Percentiles rank a stretch among this genome's conserved stretches.
Evolutionary conservation across 2,113 vertebrate genomes (phyloP).

Genomic region (Solea senegalensis): DNA sequence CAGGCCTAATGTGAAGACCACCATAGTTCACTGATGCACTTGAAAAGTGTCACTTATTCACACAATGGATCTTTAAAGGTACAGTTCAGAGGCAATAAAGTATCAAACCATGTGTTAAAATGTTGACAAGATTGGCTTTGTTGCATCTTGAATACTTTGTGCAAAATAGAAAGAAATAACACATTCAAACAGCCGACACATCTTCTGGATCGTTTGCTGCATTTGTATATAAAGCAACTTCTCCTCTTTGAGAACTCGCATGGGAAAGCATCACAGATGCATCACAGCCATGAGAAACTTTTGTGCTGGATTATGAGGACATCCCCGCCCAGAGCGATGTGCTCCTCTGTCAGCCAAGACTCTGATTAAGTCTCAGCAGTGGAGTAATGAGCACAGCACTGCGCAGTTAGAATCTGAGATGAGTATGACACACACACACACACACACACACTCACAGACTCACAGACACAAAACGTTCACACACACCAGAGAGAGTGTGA

Average conservation of each 20-base stretch:
- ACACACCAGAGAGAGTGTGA: constrained; percentile 28
- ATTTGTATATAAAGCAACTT: not conserved
- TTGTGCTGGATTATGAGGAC: constrained; percentile 40
- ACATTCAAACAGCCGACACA: not conserved
- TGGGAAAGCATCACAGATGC: constrained; percentile 24
- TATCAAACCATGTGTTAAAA: no score
- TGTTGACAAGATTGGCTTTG: no score
- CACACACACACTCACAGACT: constrained; percentile 27
- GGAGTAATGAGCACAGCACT: constrained; percentile 41
- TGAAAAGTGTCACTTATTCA: no score
- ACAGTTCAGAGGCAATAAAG: no score
- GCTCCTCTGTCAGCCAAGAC: constrained; percentile 46
- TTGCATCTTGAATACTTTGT: no score
- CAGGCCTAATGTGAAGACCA: no score
- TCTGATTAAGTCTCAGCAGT: constrained; percentile 54
- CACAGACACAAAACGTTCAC: constrained; percentile 18
- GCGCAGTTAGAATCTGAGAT: constrained; percentile 29
- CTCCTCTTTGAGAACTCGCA: constrained; percentile 11
- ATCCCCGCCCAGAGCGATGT: constrained; percentile 47
- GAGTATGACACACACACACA: constrained; percentile 31
- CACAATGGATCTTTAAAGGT: no score
- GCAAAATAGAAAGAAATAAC: not conserved
- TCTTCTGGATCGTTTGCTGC: not conserved
- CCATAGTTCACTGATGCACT: no score
- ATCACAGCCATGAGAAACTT: constrained; percentile 45